phyloP scores from a whole-genome alignment of 2,888 invertebrate genomes.

The Hirudinaria manillensis region DNA sequence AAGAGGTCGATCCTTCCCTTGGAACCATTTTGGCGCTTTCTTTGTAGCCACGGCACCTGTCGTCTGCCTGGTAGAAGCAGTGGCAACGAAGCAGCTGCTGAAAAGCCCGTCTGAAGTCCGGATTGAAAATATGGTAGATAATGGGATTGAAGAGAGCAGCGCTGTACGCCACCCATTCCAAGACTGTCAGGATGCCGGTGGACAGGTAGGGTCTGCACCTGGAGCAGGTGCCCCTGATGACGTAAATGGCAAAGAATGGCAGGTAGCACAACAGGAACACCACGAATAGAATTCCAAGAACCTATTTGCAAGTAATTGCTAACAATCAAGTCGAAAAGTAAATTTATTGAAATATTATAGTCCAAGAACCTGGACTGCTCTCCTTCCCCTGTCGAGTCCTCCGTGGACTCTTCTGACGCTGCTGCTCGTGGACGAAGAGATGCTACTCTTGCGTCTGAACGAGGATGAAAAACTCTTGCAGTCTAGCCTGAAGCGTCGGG shows the following conservation, averaged over 20 bases:
- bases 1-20: background rate
- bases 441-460: background rate
- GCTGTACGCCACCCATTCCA: slow-evolving; percentile 42
- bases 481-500: slow-evolving; percentile 5
- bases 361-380: slow-evolving; percentile 40
- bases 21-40: background rate
- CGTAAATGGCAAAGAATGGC: slow-evolving; percentile 43
- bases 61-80: slow-evolving; percentile 12
- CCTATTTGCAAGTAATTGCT: slow-evolving; percentile 21
- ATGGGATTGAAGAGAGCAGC: slow-evolving; percentile 44
- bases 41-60: background rate
- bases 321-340: background rate
- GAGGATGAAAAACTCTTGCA: background rate
- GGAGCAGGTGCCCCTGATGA: slow-evolving; percentile 38
- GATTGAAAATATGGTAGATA: slow-evolving; percentile 44
- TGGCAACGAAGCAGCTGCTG: slow-evolving; percentile 40
- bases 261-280: slow-evolving; percentile 43
- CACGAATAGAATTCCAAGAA: slow-evolving; percentile 43
- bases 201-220: slow-evolving; percentile 38
- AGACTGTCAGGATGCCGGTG: slow-evolving; percentile 35
- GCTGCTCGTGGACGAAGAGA: slow-evolving; percentile 18
- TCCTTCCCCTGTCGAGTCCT: slow-evolving; percentile 38
- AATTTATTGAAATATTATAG: background rate
- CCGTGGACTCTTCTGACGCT: slow-evolving; percentile 13
- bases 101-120: slow-evolving; percentile 42